These are phyloP conservation scores for Furnarius figulus DNA, from an alignment of 2,113 vertebrate species.

Conservation along the genomic window DNA sequence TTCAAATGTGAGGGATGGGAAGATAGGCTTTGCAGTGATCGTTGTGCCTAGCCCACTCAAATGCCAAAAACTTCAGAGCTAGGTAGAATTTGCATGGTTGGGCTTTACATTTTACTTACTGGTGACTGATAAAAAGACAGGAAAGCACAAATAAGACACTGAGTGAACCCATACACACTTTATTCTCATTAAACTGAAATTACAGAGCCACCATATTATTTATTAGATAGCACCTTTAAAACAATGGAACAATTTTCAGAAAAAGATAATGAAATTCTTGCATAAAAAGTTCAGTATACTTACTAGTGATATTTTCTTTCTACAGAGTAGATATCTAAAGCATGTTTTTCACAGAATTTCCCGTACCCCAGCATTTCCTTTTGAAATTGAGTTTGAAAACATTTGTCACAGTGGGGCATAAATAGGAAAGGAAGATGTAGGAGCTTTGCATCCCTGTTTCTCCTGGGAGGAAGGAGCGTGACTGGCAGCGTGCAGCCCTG, in stretches of 20 bases:
- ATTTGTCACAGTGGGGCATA: background rate
- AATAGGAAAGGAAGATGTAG: background rate
- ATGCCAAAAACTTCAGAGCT: conserved; percentile 16
- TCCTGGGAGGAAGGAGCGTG: background rate
- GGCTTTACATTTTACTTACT: background rate
- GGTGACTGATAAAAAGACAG: background rate
- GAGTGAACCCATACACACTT: background rate
- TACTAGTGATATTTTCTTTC: background rate
- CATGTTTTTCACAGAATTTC: background rate
- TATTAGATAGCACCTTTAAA: background rate
- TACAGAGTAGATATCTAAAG: background rate
- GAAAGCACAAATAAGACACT: background rate
- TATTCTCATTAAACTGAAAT: background rate
- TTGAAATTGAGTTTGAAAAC: background rate
- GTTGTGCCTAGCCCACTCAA: conserved; percentile 26
- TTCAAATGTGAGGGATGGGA: background rate
- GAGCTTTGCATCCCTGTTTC: background rate
- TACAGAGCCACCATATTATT: background rate
- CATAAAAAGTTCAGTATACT: background rate
- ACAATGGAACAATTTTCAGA: background rate
- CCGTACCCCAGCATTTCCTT: background rate
- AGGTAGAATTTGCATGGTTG: background rate
- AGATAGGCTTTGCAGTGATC: background rate
- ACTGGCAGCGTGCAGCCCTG: background rate
- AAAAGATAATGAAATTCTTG: background rate